Conservation (phyloP, 1,140 invertebrate species). For the Atta colombica region DNA sequence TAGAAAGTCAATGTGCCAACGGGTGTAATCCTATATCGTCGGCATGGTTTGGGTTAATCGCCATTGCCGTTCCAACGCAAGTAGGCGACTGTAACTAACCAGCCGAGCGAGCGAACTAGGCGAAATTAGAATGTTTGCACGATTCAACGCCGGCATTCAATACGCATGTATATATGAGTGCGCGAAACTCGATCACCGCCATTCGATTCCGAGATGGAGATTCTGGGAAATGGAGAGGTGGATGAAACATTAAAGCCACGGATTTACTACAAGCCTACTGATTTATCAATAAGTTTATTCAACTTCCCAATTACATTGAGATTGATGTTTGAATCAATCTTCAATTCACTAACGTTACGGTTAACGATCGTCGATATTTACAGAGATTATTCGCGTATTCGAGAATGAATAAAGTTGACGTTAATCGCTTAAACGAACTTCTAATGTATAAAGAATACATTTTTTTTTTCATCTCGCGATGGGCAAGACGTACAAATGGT, state of each 20-base stretch:
- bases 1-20: constrained; percentile 78
- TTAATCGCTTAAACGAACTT: neutral
- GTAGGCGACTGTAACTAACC: constrained; percentile 79
- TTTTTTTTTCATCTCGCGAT: constrained; percentile 10
- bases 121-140: constrained; percentile 80
- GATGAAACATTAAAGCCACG: neutral
- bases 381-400: neutral
- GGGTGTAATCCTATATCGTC: constrained; percentile 77
- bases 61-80: constrained; percentile 71
- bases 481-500: constrained; percentile 75
- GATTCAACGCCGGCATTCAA: constrained; percentile 64
- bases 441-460: neutral
- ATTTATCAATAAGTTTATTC: neutral
- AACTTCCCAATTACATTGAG: neutral
- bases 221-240: constrained; percentile 47
- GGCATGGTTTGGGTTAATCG: constrained; percentile 74
- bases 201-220: constrained; percentile 43
- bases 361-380: neutral
- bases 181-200: constrained; percentile 54
- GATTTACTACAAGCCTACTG: neutral
- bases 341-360: neutral
- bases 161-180: constrained; percentile 4
- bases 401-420: neutral
- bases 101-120: constrained; percentile 76
- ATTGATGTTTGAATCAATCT: neutral